Evolutionary conservation across 2,113 vertebrate genomes (phyloP), one percentile per base, ranked within the genome.

Genomic region (Eclectus roratus): DNA sequence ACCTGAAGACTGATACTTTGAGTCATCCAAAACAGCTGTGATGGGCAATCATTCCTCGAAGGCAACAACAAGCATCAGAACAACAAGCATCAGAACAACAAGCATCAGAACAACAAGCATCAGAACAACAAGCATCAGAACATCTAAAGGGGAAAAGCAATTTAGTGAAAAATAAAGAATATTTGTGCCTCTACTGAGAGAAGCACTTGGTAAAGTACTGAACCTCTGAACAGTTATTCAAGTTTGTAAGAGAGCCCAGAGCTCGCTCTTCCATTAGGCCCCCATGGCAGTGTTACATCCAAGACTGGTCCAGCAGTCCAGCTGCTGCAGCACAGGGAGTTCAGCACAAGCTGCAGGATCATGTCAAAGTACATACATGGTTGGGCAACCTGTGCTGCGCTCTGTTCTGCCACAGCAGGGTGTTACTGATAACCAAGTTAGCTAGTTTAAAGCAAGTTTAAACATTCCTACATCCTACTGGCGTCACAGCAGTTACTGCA

Each of bases 151-250:
- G 78, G 80, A 76, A 73, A 96, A 92, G 84, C 41, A 70, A 35
- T 71, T 77, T 47, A 92, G 85, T 6, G 0, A 79, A 92, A 47
- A 89, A 91, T 37, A 72, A 82, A 84, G 84, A 78, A 35, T 41
- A 66, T 41, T 91, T 91, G 79, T 88, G 80, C 46, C 63, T 65
- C 85, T 76, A 39, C 24, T 76, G 14, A 56, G 2, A 79, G 90
- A 89, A 89, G 37, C 41, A 82, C 76, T 86, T 58, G 81, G 68
- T 27, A 53, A 94, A 93, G 85, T 76, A 78, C 60, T 89, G 80
- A 69, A 85, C 89, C 74, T 95, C 92, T 84, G 64, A 73, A 88
- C 18, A 97, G 88, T 83, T 88, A 94, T 92, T 97, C 96, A 97
- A 97, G 96, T 97, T 93, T 97, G 90, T 47, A 74, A 70, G 78